A percentile compares a stretch with the other conserved stretches of the same genome.
phyloP scores from a whole-genome alignment of 2,888 invertebrate genomes.

The Toxonevra muliebris region DNA sequence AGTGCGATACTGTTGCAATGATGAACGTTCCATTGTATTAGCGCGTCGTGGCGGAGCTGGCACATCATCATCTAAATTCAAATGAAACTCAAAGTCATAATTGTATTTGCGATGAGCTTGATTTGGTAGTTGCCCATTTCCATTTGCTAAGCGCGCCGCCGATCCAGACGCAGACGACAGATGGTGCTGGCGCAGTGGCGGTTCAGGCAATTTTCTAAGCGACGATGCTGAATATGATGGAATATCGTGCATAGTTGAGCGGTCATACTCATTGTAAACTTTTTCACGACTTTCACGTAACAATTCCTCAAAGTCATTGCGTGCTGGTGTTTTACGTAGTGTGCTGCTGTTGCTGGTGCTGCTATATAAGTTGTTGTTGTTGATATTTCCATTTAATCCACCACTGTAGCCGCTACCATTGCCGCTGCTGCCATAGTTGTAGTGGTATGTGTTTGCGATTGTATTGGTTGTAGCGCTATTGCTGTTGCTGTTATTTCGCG shows the following conservation, averaged over 20 bases:
- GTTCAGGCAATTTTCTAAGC: constrained; percentile 29
- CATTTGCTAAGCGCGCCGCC: constrained; percentile 3
- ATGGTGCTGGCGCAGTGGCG: constrained; percentile 33
- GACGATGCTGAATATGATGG: constrained; percentile 21
- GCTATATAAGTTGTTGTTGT: constrained; percentile 35
- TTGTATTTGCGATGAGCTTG: constrained; percentile 50
- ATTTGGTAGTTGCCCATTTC: constrained; percentile 37
- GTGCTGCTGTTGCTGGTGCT: constrained; percentile 26
- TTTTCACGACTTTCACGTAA: constrained; percentile 64
- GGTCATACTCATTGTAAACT: constrained; percentile 55
- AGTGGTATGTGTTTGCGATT: constrained; percentile 55
- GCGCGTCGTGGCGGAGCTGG: constrained; percentile 38
- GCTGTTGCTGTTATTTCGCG: constrained; percentile 38
- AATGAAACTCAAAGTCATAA: constrained; percentile 57
- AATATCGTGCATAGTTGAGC: constrained; percentile 36
- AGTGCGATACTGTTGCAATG: constrained; percentile 45
- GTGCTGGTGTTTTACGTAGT: constrained; percentile 57
- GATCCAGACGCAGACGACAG: constrained; percentile 15
- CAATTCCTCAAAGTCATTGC: constrained; percentile 64
- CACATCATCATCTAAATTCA: constrained; percentile 54
- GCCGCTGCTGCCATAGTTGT: constrained; percentile 44
- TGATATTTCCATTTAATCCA: constrained; percentile 38
- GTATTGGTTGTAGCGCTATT: constrained; percentile 47
- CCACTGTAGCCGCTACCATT: constrained; percentile 22
- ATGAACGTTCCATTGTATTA: constrained; percentile 47